Percentiles rank a stretch among this genome's conserved stretches.
Evolutionary conservation across 2,113 vertebrate genomes (phyloP).

Genomic region (Cairina moschata): DNA sequence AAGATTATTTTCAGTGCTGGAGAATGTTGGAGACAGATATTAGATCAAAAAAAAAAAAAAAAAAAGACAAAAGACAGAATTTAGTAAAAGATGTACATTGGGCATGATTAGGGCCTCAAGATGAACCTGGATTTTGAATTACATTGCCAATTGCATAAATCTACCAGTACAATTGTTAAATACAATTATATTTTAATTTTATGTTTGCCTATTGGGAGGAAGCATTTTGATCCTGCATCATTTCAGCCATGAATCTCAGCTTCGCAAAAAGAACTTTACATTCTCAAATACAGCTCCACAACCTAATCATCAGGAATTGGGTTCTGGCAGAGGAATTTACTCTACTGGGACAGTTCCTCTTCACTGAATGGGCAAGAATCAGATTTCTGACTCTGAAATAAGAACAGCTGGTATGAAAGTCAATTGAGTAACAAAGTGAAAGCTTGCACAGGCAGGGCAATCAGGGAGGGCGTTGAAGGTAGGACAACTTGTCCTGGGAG

Average conservation of each 20-base stretch:
- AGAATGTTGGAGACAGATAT: not conserved
- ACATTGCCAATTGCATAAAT: not conserved
- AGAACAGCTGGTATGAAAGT: not conserved
- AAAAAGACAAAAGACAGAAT: not conserved
- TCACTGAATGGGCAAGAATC: not conserved
- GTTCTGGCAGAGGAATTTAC: not conserved
- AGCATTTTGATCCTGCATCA: not conserved
- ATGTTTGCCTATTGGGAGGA: not conserved
- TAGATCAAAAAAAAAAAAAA: too few species aligned
- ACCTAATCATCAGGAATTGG: not conserved
- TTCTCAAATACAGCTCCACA: not conserved
- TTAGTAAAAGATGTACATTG: not conserved
- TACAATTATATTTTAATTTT: not conserved
- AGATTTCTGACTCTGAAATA: not conserved
- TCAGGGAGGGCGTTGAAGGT: too few species aligned
- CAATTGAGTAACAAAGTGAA: not conserved
- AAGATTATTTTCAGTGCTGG: not conserved
- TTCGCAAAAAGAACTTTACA: not conserved
- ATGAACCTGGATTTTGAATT: not conserved
- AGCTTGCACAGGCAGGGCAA: not conserved
- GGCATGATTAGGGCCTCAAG: not conserved
- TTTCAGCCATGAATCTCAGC: not conserved
- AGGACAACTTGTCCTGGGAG: too few species aligned
- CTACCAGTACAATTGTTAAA: not conserved
- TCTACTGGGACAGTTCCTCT: not conserved